phyloP scores from a whole-genome alignment of 1,140 invertebrate species.

The Thalassaphorura encarpata region DNA sequence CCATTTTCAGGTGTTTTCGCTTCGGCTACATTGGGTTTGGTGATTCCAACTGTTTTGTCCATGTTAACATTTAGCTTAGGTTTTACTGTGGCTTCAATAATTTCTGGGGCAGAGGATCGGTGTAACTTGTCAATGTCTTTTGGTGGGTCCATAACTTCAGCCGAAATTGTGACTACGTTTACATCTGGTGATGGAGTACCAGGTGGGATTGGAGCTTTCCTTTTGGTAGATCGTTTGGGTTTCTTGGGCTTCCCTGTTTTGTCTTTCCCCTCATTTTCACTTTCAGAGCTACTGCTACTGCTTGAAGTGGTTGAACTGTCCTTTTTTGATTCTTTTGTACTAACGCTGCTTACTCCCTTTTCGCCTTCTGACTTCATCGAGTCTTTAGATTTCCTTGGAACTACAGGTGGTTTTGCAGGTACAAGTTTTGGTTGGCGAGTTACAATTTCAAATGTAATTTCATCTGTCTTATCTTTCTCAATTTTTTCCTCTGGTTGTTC shows the following conservation, averaged over 20 bases:
- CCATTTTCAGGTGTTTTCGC: constrained; percentile 47
- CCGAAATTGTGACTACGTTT: constrained; percentile 14
- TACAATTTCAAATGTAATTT: constrained; percentile 9
- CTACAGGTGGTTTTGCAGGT: constrained; percentile 21
- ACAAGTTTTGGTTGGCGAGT: constrained; percentile 1
- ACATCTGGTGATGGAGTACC: constrained; percentile 5
- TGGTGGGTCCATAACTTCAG: constrained; percentile 29
- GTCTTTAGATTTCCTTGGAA: constrained; percentile 17
- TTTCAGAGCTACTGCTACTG: constrained; percentile 16
- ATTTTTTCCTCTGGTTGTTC: background rate
- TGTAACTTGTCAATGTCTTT: constrained; percentile 33
- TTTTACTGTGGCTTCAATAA: constrained; percentile 62
- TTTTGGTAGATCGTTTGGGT: constrained; percentile 29
- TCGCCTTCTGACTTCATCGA: constrained; percentile 5
- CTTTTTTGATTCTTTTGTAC: background rate
- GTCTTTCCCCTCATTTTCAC: constrained; percentile 9
- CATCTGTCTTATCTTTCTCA: constrained; percentile 3
- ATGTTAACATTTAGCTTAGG: constrained; percentile 42
- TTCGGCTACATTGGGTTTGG: no score
- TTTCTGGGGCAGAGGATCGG: constrained; percentile 56
- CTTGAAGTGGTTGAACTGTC: constrained; percentile 2
- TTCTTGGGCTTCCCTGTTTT: constrained; percentile 23
- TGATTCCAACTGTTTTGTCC: no score
- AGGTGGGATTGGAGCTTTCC: constrained; percentile 31
- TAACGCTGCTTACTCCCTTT: constrained; percentile 3